Evolutionary conservation across 2,888 invertebrate species (phyloP).

Genomic region (Drosophila neotestacea): DNA sequence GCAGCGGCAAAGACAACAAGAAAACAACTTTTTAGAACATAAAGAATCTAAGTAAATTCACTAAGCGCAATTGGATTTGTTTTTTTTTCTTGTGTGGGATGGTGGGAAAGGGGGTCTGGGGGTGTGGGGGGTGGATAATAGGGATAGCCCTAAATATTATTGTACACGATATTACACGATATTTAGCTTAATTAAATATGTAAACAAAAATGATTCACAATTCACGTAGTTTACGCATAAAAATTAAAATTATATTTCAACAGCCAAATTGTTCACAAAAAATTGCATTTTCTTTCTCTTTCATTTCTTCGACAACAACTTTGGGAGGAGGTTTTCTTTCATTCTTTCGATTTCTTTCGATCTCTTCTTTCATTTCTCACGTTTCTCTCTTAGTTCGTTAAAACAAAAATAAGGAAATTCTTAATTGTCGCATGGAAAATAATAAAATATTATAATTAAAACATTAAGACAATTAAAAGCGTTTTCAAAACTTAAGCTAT

Average conservation of each 20-base stretch:
- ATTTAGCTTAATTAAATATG: conserved; percentile 25
- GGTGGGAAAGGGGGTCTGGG: background rate
- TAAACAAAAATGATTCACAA: conserved; percentile 47
- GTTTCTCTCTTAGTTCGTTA: conserved; percentile 14
- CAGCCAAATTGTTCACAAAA: conserved; percentile 81
- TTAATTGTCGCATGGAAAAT: conserved; percentile 13
- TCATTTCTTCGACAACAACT: conserved; percentile 54
- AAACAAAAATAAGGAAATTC: conserved; percentile 31
- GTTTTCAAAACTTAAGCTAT: conserved; percentile 55
- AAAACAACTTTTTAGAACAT: conserved; percentile 26
- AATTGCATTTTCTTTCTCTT: conserved; percentile 70
- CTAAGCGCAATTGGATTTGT: conserved; percentile 45
- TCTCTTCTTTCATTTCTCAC: background rate
- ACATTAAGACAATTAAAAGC: conserved; percentile 65
- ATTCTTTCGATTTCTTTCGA: conserved; percentile 2
- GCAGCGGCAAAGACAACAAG: conserved; percentile 32
- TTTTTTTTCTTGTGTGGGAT: too few relatives aligned
- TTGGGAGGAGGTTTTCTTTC: conserved; percentile 41
- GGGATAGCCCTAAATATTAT: conserved; percentile 26
- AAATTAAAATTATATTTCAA: conserved; percentile 77
- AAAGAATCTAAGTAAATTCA: conserved; percentile 49
- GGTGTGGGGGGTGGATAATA: background rate
- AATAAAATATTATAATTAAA: conserved; percentile 36
- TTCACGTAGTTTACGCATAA: conserved; percentile 42
- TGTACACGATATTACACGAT: conserved; percentile 51